A percentile compares a stretch with the other conserved stretches of the same genome.
These are phyloP conservation scores for Thalassarche chlororhynchos DNA, from an alignment of 2,113 vertebrate genomes.

Conservation along the genomic window DNA sequence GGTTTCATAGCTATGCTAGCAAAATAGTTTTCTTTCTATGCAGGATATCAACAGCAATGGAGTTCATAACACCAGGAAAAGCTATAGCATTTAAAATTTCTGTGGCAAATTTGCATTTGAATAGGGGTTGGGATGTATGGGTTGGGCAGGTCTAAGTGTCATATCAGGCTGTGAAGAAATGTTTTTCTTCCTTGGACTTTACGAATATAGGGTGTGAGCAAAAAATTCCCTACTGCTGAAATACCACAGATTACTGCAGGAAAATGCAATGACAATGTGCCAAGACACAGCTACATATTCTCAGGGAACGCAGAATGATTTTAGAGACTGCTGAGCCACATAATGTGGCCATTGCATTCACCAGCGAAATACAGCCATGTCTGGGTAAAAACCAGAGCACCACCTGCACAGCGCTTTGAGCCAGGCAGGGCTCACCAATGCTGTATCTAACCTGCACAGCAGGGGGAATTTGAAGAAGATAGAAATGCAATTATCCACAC, in stretches of 20 bases:
- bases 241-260: background rate
- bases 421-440: background rate
- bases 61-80: background rate
- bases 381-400: background rate
- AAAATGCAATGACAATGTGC: background rate
- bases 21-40: background rate
- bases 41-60: background rate
- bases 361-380: background rate
- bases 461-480: background rate
- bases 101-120: background rate
- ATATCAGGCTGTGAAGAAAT: background rate
- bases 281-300: accelerated
- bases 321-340: background rate
- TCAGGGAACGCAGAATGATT: background rate
- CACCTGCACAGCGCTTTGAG: background rate
- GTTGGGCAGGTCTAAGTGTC: background rate
- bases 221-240: background rate
- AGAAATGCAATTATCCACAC: background rate
- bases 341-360: background rate
- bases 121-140: background rate
- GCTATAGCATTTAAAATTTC: background rate
- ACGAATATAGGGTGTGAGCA: background rate
- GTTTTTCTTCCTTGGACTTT: background rate
- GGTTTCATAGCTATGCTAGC: background rate
- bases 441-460: background rate